phyloP scores from a whole-genome alignment of 2,797 vertebrate species.

The Epinephelus malabaricus region DNA sequence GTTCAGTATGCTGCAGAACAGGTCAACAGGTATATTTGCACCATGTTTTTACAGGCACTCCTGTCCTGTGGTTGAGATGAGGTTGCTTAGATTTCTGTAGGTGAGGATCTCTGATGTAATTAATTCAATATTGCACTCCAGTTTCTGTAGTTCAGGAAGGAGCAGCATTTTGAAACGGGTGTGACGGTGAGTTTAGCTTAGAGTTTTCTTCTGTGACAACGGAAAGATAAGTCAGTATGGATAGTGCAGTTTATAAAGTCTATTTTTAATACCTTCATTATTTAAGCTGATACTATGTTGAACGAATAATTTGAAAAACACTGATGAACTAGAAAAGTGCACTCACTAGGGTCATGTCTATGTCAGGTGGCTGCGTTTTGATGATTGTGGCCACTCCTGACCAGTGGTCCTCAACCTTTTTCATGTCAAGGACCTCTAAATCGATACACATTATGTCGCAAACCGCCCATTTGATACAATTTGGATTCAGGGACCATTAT shows the following conservation, averaged over 20 bases:
- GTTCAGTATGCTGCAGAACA: background rate
- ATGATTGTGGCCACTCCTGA: too few relatives aligned
- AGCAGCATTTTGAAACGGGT: background rate
- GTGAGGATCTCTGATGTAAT: conserved; percentile 28
- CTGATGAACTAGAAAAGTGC: too few relatives aligned
- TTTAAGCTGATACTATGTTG: background rate
- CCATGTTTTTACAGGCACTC: background rate
- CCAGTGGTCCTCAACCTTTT: too few relatives aligned
- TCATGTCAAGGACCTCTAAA: too few relatives aligned
- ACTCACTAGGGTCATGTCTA: too few relatives aligned
- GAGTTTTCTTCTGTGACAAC: background rate
- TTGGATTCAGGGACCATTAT: too few relatives aligned
- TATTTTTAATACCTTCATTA: background rate
- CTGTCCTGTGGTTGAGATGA: background rate
- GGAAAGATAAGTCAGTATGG: conserved; percentile 6
- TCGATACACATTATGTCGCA: too few relatives aligned
- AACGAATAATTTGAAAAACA: too few relatives aligned
- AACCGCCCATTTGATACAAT: too few relatives aligned
- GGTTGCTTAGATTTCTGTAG: conserved; percentile 5
- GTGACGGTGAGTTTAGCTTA: background rate
- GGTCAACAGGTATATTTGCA: conserved; percentile 33
- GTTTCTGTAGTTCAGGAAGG: conserved; percentile 1
- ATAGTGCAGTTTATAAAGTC: too few relatives aligned
- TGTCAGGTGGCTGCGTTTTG: too few relatives aligned
- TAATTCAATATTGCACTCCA: conserved; percentile 5